phyloP scores from a whole-genome alignment of 2,113 vertebrate genomes.

The Camelus bactrianus region DNA sequence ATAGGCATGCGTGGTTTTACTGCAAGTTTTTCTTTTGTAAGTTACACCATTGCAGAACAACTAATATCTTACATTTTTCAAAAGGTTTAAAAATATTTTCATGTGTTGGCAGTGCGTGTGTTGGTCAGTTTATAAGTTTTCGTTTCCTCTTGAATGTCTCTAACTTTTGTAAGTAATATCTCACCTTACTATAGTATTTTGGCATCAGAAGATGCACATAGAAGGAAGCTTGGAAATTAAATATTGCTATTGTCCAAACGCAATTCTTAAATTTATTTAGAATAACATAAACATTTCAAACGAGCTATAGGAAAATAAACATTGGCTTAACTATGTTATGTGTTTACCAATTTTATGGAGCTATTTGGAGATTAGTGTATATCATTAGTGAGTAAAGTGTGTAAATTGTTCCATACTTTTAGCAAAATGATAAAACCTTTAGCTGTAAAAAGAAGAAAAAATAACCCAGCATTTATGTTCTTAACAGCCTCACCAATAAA shows the following conservation, averaged over 20 bases:
- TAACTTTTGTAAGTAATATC: slow-evolving; percentile 21
- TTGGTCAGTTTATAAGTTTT: slow-evolving; percentile 22
- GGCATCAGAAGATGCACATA: slow-evolving; percentile 10
- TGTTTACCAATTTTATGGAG: slow-evolving; percentile 11
- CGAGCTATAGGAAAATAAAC: not conserved
- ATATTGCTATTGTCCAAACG: slow-evolving; percentile 31
- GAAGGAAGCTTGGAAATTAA: slow-evolving; percentile 45
- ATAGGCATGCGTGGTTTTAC: not conserved
- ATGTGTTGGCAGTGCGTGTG: not conserved
- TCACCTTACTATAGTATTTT: slow-evolving; percentile 47
- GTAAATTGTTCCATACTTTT: not conserved
- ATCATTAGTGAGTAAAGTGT: slow-evolving; percentile 29
- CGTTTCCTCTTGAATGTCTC: not conserved
- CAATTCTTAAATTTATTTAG: not conserved
- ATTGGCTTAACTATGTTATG: not conserved
- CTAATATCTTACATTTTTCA: not conserved
- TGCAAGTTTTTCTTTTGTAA: not conserved
- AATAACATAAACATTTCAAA: slow-evolving; percentile 49
- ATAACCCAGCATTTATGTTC: not conserved
- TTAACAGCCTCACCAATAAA: not conserved
- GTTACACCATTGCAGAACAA: not conserved
- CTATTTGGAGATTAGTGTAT: not conserved
- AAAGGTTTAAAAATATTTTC: slow-evolving; percentile 33
- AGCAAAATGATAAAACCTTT: not conserved
- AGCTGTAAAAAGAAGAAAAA: not conserved